phyloP scores from a whole-genome alignment of 2,797 vertebrate species.

The Rousettus madagascariensis region DNA sequence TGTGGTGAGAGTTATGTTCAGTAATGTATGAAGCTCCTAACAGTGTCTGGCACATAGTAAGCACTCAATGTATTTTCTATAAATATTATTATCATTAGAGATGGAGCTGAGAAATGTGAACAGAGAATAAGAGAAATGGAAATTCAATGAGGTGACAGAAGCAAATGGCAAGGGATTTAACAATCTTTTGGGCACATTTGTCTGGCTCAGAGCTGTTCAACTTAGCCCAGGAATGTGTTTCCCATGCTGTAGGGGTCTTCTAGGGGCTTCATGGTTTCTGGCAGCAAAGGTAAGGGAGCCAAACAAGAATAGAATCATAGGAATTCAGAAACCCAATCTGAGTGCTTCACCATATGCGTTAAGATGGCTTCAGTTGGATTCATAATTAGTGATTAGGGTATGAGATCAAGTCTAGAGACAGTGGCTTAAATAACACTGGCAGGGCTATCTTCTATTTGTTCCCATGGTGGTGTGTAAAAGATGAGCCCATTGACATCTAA shows the following conservation, averaged over 20 bases:
- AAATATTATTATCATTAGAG: background rate
- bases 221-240: background rate
- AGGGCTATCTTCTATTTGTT: background rate
- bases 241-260: background rate
- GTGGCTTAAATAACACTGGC: background rate
- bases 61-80: background rate
- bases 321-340: background rate
- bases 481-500: background rate
- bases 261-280: background rate
- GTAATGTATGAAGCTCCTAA: background rate
- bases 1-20: background rate
- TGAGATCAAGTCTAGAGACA: background rate
- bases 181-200: background rate
- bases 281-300: background rate
- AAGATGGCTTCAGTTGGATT: background rate
- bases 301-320: background rate
- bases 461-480: background rate
- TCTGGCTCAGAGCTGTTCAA: background rate
- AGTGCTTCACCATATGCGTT: background rate
- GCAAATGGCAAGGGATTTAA: background rate
- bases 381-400: background rate
- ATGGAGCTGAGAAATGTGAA: background rate
- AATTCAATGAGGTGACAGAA: background rate
- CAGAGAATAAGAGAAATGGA: constrained; percentile 13
- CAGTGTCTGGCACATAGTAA: background rate